phyloP scores from a whole-genome alignment of 2,113 vertebrate species.

The Falcunculus frontatus region DNA sequence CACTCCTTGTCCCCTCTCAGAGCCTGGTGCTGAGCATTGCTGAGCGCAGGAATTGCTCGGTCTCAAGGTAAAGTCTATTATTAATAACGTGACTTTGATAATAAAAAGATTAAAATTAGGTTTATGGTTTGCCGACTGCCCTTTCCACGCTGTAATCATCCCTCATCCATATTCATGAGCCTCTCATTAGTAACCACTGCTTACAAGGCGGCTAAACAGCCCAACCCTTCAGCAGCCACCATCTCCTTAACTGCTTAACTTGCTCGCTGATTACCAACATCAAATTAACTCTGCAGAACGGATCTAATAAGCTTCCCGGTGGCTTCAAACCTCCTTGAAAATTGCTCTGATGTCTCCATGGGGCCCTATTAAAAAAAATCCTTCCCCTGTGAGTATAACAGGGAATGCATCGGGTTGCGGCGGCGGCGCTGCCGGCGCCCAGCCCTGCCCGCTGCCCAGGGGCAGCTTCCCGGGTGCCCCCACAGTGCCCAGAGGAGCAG shows the following conservation, averaged over 20 bases:
- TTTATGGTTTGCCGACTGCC: conserved; percentile 54
- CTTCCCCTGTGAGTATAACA: neutral
- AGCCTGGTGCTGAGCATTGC: neutral
- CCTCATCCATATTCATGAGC: conserved; percentile 36
- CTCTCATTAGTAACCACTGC: conserved; percentile 41
- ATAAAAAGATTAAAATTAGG: conserved; percentile 57
- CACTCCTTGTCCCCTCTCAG: accelerated
- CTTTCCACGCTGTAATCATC: conserved; percentile 13
- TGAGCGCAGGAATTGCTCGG: neutral
- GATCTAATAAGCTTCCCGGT: conserved; percentile 44
- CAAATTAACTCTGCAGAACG: conserved; percentile 53
- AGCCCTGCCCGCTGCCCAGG: neutral
- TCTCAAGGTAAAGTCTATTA: neutral
- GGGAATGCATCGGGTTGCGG: accelerated
- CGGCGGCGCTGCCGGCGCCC: accelerated
- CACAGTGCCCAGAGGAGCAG: neutral
- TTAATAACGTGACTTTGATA: conserved; percentile 49
- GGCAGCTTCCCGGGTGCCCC: neutral
- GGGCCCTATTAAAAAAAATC: conserved; percentile 32
- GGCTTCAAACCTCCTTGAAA: conserved; percentile 44
- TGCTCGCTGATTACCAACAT: conserved; percentile 45
- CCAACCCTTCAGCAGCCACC: neutral
- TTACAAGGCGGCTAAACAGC: conserved; percentile 9
- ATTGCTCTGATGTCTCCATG: conserved; percentile 47
- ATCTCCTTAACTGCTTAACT: conserved; percentile 37